These are phyloP conservation scores for Ophion costatus DNA, from an alignment of 2,888 invertebrate species.

Conservation along the genomic window DNA sequence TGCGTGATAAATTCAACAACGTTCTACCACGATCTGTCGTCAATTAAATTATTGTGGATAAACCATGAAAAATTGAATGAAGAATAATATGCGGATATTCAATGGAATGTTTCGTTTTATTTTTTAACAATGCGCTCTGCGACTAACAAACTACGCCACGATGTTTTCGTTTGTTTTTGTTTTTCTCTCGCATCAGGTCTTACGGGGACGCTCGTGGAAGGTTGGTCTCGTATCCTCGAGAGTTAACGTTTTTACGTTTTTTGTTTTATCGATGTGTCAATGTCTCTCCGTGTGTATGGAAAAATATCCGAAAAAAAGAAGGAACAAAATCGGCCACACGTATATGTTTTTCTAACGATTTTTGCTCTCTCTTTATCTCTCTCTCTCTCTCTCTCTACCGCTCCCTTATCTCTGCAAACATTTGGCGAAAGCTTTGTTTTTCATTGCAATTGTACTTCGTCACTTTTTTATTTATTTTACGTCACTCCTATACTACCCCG, in stretches of 20 bases:
- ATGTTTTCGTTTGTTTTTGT: constrained; percentile 72
- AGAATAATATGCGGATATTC: neutral
- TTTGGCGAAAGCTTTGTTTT: constrained; percentile 34
- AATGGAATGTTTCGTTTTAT: neutral
- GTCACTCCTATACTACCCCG: constrained; percentile 9
- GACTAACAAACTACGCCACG: constrained; percentile 76
- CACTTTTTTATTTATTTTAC: constrained; percentile 24
- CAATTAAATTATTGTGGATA: neutral
- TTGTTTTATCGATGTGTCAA: constrained; percentile 68
- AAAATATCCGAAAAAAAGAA: constrained; percentile 10
- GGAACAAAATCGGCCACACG: constrained; percentile 2
- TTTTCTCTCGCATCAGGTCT: constrained; percentile 84
- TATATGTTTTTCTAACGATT: constrained; percentile 4
- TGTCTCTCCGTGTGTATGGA: constrained; percentile 39
- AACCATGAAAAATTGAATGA: neutral
- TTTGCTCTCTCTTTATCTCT: constrained; percentile 7
- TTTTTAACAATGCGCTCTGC: constrained; percentile 19
- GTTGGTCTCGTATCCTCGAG: constrained; percentile 85
- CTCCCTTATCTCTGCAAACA: constrained; percentile 17
- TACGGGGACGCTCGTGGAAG: constrained; percentile 88
- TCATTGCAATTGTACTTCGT: constrained; percentile 37
- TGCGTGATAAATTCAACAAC: too few species aligned
- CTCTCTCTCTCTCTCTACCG: too few species aligned
- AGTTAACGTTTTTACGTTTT: constrained; percentile 80
- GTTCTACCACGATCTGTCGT: too few species aligned